Percentiles rank a stretch among this genome's conserved stretches.
Conservation (phyloP, 2,113 vertebrate genomes). For the Hucho hucho region DNA sequence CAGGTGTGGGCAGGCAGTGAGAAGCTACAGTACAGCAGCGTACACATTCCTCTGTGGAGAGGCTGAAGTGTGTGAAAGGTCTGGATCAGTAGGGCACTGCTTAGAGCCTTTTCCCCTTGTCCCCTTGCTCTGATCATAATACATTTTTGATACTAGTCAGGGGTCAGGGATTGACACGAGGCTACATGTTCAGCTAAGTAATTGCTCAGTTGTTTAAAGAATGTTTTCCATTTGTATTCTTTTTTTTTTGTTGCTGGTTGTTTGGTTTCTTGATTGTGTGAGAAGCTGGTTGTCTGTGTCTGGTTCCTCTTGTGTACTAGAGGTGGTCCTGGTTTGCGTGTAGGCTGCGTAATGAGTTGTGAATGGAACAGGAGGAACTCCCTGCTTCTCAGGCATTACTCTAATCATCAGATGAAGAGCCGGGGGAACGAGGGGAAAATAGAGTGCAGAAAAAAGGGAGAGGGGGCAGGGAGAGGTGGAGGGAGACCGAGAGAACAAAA, state of each 20-base stretch:
- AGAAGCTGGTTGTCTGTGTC: neutral
- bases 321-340: neutral
- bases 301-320: neutral
- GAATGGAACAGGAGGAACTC: neutral
- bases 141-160: no score
- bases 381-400: neutral
- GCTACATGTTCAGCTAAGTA: no score
- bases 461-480: neutral
- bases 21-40: neutral
- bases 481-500: neutral
- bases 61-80: slow-evolving; percentile 23
- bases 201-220: neutral
- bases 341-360: neutral
- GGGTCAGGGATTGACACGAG: no score
- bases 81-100: neutral
- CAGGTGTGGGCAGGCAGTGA: neutral
- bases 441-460: neutral
- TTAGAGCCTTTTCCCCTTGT: neutral
- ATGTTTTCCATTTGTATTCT: neutral
- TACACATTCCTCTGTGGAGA: slow-evolving; percentile 13
- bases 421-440: neutral
- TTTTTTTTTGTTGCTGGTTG: neutral
- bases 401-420: slow-evolving; percentile 3
- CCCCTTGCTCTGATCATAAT: no score
- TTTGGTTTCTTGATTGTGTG: slow-evolving; percentile 1